A percentile compares a stretch with the other conserved stretches of the same genome.
phyloP scores from a whole-genome alignment of 1,140 invertebrate species.

The Drosophila hydei region DNA sequence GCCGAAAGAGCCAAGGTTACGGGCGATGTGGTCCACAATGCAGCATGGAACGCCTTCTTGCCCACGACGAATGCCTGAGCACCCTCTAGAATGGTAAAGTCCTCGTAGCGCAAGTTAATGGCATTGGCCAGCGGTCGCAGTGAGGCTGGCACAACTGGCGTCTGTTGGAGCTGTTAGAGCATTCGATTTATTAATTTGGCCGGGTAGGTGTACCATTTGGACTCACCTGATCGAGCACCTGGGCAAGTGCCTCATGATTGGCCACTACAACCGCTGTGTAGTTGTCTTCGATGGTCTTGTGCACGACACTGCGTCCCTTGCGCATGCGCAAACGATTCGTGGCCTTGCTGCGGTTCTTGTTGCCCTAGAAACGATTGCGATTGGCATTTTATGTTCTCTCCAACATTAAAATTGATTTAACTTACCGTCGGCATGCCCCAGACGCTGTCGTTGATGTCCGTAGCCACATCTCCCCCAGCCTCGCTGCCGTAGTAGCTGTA shows the following conservation, averaged over 20 bases:
- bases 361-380: slow-evolving; percentile 37
- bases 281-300: slow-evolving; percentile 93
- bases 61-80: slow-evolving; percentile 86
- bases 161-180: slow-evolving; percentile 88
- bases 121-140: slow-evolving; percentile 89
- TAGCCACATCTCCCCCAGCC: slow-evolving; percentile 84
- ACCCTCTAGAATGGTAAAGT: slow-evolving; percentile 87
- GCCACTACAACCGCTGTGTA: slow-evolving; percentile 94
- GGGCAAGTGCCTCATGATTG: slow-evolving; percentile 93
- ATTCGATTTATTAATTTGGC: background rate
- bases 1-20: slow-evolving; percentile 90
- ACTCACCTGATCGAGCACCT: slow-evolving; percentile 92
- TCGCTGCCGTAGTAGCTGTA: slow-evolving; percentile 90
- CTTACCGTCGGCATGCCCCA: slow-evolving; percentile 81
- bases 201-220: background rate
- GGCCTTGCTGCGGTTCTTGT: slow-evolving; percentile 81
- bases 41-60: slow-evolving; percentile 89
- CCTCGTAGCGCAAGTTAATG: slow-evolving; percentile 88
- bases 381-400: background rate
- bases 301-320: slow-evolving; percentile 90
- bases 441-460: slow-evolving; percentile 81
- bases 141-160: slow-evolving; percentile 86
- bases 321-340: slow-evolving; percentile 88
- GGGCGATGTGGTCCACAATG: slow-evolving; percentile 87
- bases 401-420: background rate